phyloP scores from a whole-genome alignment of 2,113 vertebrate species.

The Electrona antarctica region DNA sequence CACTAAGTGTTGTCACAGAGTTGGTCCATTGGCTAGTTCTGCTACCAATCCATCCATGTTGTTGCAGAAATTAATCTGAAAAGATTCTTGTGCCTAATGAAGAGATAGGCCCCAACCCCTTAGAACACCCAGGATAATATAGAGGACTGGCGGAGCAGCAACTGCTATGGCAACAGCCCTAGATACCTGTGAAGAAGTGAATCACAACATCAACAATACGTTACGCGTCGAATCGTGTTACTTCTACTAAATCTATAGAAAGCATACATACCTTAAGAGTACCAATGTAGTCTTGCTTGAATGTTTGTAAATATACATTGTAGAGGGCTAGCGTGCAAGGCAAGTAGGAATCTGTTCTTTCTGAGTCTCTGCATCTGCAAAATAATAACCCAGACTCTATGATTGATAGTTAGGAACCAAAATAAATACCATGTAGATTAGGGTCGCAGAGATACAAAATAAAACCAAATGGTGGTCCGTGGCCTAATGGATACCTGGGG shows the following conservation, averaged over 20 bases:
- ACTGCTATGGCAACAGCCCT: conserved; percentile 57
- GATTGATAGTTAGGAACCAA: too few relatives aligned
- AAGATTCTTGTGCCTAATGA: conserved; percentile 8
- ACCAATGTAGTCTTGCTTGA: conserved; percentile 62
- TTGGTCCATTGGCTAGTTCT: too few relatives aligned
- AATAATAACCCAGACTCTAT: neutral
- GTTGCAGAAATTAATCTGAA: neutral
- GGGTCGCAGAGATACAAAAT: too few relatives aligned
- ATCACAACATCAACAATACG: neutral
- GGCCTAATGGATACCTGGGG: neutral
- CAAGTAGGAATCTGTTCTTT: conserved; percentile 72
- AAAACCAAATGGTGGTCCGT: neutral
- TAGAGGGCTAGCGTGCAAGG: conserved; percentile 82
- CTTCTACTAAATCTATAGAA: neutral
- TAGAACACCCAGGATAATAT: conserved; percentile 42
- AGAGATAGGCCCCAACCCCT: conserved; percentile 36
- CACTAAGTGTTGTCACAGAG: too few relatives aligned
- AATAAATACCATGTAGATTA: too few relatives aligned
- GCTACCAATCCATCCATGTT: conserved; percentile 1
- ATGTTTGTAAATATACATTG: conserved; percentile 61
- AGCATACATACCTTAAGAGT: conserved; percentile 65
- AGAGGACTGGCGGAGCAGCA: conserved; percentile 55
- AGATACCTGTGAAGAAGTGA: conserved; percentile 58
- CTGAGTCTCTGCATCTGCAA: conserved; percentile 78
- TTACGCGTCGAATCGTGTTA: neutral